Evolutionary conservation across 2,797 vertebrate species (phyloP).

Genomic region (Mormyrus proboscirostris): DNA sequence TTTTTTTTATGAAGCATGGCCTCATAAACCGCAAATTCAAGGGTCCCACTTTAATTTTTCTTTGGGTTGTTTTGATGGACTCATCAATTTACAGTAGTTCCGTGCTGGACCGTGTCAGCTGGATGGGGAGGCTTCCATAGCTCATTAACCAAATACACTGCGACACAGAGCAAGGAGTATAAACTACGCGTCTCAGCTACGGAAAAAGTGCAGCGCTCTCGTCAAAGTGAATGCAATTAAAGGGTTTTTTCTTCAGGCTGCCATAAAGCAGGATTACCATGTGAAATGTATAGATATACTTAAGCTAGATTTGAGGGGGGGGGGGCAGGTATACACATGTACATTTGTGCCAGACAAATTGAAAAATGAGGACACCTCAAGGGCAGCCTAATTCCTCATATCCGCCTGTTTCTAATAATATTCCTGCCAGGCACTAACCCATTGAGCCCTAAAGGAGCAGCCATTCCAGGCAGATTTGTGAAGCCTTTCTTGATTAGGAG

Average conservation of each 20-base stretch:
- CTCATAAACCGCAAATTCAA: not conserved
- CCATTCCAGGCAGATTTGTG: not conserved
- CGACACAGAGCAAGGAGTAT: not conserved
- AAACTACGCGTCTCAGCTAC: not conserved
- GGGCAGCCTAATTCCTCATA: not conserved
- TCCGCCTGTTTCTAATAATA: not conserved
- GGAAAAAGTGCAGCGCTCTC: not conserved
- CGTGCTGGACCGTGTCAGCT: not conserved
- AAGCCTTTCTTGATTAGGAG: not conserved
- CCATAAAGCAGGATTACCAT: not conserved
- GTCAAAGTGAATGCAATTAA: not conserved
- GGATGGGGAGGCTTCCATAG: not conserved
- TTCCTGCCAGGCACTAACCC: not conserved
- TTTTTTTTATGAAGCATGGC: not conserved
- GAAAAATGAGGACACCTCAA: not conserved
- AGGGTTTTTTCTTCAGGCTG: not conserved
- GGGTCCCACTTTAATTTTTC: not conserved
- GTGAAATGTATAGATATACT: not conserved
- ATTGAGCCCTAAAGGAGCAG: not conserved
- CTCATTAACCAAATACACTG: constrained; percentile 9
- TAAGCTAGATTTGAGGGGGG: not conserved
- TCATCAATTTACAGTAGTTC: not conserved
- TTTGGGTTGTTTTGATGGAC: not conserved
- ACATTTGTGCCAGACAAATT: not conserved
- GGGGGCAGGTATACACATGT: not conserved